These are phyloP conservation scores for Ctenosaura bakeri DNA, from an alignment of 2,797 vertebrate genomes.

Conservation along the genomic window DNA sequence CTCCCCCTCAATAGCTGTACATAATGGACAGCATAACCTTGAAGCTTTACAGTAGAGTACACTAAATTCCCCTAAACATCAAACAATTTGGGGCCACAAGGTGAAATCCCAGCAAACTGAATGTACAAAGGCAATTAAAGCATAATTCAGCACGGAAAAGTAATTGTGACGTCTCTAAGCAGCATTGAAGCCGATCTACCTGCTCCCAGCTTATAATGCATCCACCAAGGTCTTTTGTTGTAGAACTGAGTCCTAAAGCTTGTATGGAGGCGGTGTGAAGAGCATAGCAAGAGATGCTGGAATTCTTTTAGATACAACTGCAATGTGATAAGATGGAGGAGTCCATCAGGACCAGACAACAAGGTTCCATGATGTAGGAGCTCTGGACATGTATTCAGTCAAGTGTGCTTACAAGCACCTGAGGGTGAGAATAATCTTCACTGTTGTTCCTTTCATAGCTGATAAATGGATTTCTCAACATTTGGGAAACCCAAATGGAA, in stretches of 20 bases:
- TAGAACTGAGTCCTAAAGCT: not conserved
- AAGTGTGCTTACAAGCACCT: not conserved
- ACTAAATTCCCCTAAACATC: not conserved
- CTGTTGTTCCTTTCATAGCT: too few relatives aligned
- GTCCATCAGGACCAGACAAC: not conserved
- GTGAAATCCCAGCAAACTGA: not conserved
- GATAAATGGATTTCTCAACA: too few relatives aligned
- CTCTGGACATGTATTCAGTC: not conserved
- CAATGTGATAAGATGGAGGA: too few relatives aligned
- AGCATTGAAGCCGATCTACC: not conserved
- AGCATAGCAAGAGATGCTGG: not conserved
- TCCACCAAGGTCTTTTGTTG: not conserved
- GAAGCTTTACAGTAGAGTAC: not conserved
- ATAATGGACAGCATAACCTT: not conserved
- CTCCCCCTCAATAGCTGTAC: not conserved
- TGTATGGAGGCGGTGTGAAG: not conserved
- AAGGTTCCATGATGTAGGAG: not conserved
- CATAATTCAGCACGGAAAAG: not conserved
- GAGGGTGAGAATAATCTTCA: too few relatives aligned
- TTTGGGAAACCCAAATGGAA: too few relatives aligned
- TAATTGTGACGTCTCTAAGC: not conserved
- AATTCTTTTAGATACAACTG: too few relatives aligned
- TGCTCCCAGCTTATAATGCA: too few relatives aligned
- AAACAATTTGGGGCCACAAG: not conserved
- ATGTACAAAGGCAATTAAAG: not conserved